Base-by-base conservation (phyloP, 1,140 invertebrate species). In the Meloidogyne hapla region DNA sequence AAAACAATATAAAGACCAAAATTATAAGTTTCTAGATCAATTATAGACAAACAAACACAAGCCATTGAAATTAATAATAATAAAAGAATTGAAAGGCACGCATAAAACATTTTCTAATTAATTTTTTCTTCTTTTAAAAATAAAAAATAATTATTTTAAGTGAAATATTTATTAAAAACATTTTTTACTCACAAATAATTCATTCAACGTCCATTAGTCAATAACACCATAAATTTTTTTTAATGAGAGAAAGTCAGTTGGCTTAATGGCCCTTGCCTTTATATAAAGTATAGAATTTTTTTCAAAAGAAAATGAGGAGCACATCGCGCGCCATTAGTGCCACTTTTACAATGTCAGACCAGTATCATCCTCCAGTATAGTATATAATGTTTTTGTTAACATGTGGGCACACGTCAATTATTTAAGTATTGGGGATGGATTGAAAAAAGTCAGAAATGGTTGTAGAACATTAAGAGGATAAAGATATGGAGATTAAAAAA, bases 1-100 rank as follows among this genome's bases (percentile, higher is more conserved):
- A 86, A 62, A 13, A 87, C 85, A 62, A 86, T 84, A 69, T 86
- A 86, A 12, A 86, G 78, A 3, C 84, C 84, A 69, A 85, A 86
- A 76, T 86, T 86, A 75, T 86, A 86, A 66, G 83, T 82, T 68
- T 86, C 85, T 21, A 86, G 74, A 64, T 86, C 85, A 69, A 87
- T 87, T 38, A 86, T 83, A 18, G 85, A 85, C 33, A 86, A 75
- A 33, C 78, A 83, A 21, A 86, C 78, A 78, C 85, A 86, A 67
- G 79, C 81, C 62, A 77, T 66, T 79, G 87, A 84, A 21, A 86
- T 76, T 23, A 71, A 63, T 73, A 87, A 78, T 42, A 86, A 74
- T 40, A 87, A 62, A 21, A 87, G 69, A 45, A 86, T 81, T 28
- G 85, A 79, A 66, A 86, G 75, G 76, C 85, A 86, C 56, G 85